Base-by-base conservation (phyloP, 2,888 invertebrate genomes). In the Charanyca ferruginea region DNA sequence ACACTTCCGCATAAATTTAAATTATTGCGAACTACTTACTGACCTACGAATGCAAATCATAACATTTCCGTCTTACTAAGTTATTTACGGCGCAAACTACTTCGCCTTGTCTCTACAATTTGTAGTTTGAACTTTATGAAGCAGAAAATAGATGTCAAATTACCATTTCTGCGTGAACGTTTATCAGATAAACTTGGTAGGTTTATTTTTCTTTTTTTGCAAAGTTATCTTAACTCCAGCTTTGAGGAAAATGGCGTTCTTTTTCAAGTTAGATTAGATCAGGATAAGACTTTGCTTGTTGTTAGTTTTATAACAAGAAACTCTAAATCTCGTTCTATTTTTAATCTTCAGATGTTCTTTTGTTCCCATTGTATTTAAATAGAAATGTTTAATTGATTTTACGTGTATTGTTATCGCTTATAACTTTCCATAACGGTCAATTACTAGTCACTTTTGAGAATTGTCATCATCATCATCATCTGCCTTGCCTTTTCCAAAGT, bases 1-100 rank as follows among this genome's bases (percentile, higher is more conserved):
- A 55, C 79, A 82, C 84, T 87, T 87, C 85, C 87, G 89, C 84
- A 84, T 86, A 71, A 77, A 86, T 87, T 86, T 83, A 76, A 85
- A 85, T 86, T 78, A 79, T 71, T 69, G 70, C 74, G 73, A 79
- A 80, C 82, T 85, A 85, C 85, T 87, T 86, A 89, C 83, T 86
- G 85, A 83, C 83, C 80, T 83, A 82, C 70, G 81, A 86, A 88
- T 89, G 85, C 85, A 87, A 89, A 89, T 89, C 80, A 83, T 86
- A 85, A 84, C 84, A 85, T 86, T 90, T 90, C 89, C 86, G 87
- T 71, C 69, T 83, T 71, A 78, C 83, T 83, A 70, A 74, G 85
- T 83, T 82, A 86, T 87, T 85, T 87, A 86, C 83, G 70, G 77
- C 75, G 71, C 83, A 80, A n/a, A 83, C 80, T 69, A 70, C 74